Conservation (phyloP, 1,140 invertebrate genomes). For the Leguminivora glycinivorella region DNA sequence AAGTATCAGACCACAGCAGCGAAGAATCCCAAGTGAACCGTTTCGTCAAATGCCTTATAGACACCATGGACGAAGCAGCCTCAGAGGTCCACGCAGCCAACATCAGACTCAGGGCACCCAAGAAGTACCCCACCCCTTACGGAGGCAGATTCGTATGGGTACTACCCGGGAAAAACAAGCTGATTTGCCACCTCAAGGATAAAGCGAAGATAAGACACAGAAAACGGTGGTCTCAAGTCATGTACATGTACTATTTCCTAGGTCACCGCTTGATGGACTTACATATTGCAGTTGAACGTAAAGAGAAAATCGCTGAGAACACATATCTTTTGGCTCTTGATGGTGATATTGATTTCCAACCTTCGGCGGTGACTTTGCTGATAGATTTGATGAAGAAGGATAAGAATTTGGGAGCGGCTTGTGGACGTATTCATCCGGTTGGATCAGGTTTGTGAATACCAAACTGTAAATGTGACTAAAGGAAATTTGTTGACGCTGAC, state of each 20-base stretch:
- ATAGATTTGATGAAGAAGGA: constrained; percentile 99
- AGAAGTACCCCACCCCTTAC: constrained; percentile 96
- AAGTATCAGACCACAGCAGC: constrained; percentile 94
- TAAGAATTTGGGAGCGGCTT: constrained; percentile 97
- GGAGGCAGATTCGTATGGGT: constrained; percentile 97
- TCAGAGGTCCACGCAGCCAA: constrained; percentile 95
- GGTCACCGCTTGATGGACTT: constrained; percentile 96
- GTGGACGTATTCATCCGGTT: constrained; percentile 98
- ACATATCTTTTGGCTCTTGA: constrained; percentile 97
- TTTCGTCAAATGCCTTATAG: constrained; percentile 95
- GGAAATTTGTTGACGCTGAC: too few relatives aligned
- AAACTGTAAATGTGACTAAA: background rate
- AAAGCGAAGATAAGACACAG: constrained; percentile 97
- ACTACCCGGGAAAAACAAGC: constrained; percentile 97
- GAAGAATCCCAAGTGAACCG: constrained; percentile 97
- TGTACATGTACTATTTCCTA: constrained; percentile 99
- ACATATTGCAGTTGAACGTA: constrained; percentile 93
- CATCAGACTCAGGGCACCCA: constrained; percentile 92
- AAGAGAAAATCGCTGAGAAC: constrained; percentile 97
- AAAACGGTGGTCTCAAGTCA: constrained; percentile 95
- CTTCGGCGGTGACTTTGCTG: constrained; percentile 94
- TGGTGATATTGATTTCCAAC: constrained; percentile 99
- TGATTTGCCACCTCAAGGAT: constrained; percentile 99
- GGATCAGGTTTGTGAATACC: constrained; percentile 85
- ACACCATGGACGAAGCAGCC: constrained; percentile 96